Conservation (phyloP, 2,113 vertebrate genomes). For the Centropristis striata region DNA sequence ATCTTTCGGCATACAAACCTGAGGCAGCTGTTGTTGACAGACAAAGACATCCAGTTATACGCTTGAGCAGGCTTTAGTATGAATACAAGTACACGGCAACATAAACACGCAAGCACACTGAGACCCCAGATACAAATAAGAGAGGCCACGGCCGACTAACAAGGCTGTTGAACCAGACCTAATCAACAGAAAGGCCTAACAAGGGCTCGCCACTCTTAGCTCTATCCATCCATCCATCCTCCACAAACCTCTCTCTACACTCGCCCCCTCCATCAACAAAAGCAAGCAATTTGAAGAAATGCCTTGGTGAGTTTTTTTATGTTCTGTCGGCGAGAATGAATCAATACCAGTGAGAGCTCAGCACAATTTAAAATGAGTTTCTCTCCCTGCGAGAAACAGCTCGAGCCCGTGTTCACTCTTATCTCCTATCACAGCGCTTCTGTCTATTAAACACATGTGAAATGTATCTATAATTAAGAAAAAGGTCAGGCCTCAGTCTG, state of each 20-base stretch:
- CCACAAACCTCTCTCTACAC: conserved; percentile 3
- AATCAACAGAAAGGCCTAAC: conserved; percentile 55
- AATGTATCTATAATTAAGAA: conserved; percentile 45
- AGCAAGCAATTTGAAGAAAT: conserved; percentile 51
- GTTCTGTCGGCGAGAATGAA: conserved; percentile 40
- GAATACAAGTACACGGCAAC: background rate
- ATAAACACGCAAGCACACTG: background rate
- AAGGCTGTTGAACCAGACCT: conserved; percentile 56
- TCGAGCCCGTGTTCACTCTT: background rate
- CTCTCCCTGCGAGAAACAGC: conserved; percentile 5
- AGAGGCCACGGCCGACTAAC: conserved; percentile 29
- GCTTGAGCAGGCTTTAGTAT: background rate
- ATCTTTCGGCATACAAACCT: conserved; percentile 14
- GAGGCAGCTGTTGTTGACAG: conserved; percentile 32
- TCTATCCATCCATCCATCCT: conserved; percentile 24
- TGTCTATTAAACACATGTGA: conserved; percentile 34
- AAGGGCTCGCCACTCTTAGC: conserved; percentile 38
- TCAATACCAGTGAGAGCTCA: conserved; percentile 52
- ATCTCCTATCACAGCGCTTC: background rate
- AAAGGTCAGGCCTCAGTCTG: conserved; percentile 6
- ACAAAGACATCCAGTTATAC: conserved; percentile 2
- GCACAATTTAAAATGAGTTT: conserved; percentile 52
- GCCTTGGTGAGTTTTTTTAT: conserved; percentile 31
- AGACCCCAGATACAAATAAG: conserved; percentile 16
- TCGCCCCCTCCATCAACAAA: conserved; percentile 26